A percentile compares a stretch with the other conserved stretches of the same genome.
These are phyloP conservation scores for Pterois miles DNA, from an alignment of 2,797 vertebrate genomes.

Conservation along the genomic window DNA sequence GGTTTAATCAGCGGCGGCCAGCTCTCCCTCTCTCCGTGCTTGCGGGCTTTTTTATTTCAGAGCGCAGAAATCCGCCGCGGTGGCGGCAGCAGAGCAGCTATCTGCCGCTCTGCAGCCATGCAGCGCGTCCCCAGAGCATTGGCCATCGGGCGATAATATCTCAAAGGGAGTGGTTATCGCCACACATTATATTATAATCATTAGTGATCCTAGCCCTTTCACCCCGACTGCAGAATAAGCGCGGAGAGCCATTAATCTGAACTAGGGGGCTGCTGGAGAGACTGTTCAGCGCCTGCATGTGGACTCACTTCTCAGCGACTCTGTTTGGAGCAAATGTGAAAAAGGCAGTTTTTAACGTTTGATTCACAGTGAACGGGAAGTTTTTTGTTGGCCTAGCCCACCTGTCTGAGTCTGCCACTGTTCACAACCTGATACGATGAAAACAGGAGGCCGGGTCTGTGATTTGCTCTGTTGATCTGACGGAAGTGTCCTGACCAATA, in stretches of 20 bases:
- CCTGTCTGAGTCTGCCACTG: not conserved
- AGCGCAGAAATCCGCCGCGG: constrained; percentile 69
- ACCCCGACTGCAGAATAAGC: constrained; percentile 84
- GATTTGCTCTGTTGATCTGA: not conserved
- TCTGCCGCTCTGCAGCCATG: constrained; percentile 79
- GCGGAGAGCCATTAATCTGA: constrained; percentile 83
- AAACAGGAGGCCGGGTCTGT: not conserved
- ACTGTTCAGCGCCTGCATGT: constrained; percentile 54
- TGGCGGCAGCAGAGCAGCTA: constrained; percentile 64
- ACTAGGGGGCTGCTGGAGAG: constrained; percentile 68
- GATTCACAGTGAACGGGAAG: not conserved
- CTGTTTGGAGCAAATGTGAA: not conserved
- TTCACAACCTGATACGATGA: not conserved
- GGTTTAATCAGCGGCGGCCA: constrained; percentile 70
- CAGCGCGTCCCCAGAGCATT: constrained; percentile 81
- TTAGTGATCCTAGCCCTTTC: constrained; percentile 87
- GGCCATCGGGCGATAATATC: constrained; percentile 84
- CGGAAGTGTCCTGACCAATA: not conserved
- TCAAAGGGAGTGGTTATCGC: constrained; percentile 86
- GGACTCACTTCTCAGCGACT: constrained; percentile 52
- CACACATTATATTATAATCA: constrained; percentile 88
- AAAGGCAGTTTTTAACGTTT: not conserved
- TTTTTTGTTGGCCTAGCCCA: not conserved
- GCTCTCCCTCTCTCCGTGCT: constrained; percentile 59
- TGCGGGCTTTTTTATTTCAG: constrained; percentile 57